Evolutionary conservation across 2,797 vertebrate species (phyloP).

Genomic region (Manis javanica): DNA sequence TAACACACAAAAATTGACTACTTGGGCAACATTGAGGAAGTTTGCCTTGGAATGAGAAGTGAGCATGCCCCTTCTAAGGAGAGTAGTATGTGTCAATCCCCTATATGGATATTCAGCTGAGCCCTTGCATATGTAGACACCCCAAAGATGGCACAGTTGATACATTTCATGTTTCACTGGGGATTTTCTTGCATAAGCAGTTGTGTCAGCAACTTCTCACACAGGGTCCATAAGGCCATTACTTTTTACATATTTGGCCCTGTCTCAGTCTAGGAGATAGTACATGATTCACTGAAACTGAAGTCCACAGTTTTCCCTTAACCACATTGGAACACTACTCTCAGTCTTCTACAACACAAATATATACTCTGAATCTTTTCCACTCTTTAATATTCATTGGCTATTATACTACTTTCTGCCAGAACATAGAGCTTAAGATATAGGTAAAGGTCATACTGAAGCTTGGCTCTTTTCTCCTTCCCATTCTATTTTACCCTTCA

Average conservation of each 20-base stretch:
- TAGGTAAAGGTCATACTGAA: background rate
- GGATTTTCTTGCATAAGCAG: background rate
- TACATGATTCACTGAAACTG: background rate
- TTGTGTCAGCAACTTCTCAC: background rate
- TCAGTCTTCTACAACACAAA: background rate
- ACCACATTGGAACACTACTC: background rate
- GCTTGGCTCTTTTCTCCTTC: background rate
- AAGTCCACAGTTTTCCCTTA: background rate
- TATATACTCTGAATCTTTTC: background rate
- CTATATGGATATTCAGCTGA: background rate
- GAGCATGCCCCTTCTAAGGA: background rate
- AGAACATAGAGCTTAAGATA: background rate
- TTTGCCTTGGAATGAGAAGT: background rate
- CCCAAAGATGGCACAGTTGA: background rate
- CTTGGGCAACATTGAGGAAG: background rate
- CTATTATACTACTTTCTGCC: background rate
- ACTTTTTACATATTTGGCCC: background rate
- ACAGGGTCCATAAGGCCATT: background rate
- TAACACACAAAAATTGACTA: background rate
- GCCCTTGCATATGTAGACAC: background rate
- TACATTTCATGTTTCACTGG: background rate
- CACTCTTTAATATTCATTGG: background rate
- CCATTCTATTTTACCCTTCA: conserved; percentile 32
- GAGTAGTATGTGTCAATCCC: background rate
- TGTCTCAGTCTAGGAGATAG: background rate